phyloP scores from a whole-genome alignment of 64 coral and sea anemone genomes.

The Porites lutea region DNA sequence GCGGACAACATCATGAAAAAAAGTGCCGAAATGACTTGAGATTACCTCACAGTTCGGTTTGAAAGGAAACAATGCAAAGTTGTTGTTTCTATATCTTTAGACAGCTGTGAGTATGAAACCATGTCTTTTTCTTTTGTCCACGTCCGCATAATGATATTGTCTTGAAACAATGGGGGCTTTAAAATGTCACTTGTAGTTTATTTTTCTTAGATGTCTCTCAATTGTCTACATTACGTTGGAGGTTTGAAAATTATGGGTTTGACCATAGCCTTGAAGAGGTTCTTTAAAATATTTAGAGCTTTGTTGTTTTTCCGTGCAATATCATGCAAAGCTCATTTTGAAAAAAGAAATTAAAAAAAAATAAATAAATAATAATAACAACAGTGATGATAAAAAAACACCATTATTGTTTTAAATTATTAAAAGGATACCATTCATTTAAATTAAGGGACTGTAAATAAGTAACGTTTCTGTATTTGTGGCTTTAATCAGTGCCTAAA shows the following conservation, averaged over 20 bases:
- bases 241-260: neutral
- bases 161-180: neutral
- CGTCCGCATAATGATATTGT: neutral
- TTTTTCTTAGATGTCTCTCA: neutral
- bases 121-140: constrained; percentile 2
- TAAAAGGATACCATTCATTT: too few species aligned
- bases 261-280: too few species aligned
- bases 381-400: too few species aligned
- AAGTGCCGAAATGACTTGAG: constrained; percentile 7
- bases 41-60: neutral
- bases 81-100: neutral
- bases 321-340: too few species aligned
- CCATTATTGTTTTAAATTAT: too few species aligned
- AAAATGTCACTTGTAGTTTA: constrained; percentile 1
- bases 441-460: too few species aligned
- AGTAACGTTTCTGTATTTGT: too few species aligned
- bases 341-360: too few species aligned
- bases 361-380: too few species aligned
- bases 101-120: neutral
- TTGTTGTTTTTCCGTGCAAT: too few species aligned
- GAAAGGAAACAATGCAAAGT: neutral
- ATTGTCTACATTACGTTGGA: neutral
- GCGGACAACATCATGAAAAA: neutral
- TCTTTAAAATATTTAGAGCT: too few species aligned
- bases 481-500: too few species aligned